Evolutionary conservation across 2,797 vertebrate species (phyloP).

Genomic region (Sebastes cheni): DNA sequence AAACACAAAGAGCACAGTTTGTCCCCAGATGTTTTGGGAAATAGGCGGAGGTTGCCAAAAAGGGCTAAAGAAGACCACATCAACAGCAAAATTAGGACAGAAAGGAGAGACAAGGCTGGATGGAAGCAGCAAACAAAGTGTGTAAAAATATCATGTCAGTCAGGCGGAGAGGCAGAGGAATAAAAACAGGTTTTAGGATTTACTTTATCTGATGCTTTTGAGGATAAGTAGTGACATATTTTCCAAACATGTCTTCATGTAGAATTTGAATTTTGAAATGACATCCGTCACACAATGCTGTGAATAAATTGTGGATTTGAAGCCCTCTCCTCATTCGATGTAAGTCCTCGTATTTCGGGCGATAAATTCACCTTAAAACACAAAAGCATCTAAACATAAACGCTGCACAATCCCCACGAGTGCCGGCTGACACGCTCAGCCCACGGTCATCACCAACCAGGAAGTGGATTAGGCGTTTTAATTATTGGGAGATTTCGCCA

Average conservation of each 20-base stretch:
- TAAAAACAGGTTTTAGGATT: conserved; percentile 34
- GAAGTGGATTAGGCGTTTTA: conserved; percentile 78
- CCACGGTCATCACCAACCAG: conserved; percentile 73
- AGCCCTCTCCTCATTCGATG: conserved; percentile 3
- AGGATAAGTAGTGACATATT: conserved; percentile 33
- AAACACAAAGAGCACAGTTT: background rate
- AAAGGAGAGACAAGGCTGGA: conserved; percentile 6
- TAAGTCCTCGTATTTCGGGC: conserved; percentile 45
- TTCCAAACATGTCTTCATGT: conserved; percentile 5
- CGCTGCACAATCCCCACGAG: conserved; percentile 29
- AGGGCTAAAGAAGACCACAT: background rate
- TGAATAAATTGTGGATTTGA: conserved; percentile 32
- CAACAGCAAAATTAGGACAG: conserved; percentile 10
- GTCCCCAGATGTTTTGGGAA: background rate
- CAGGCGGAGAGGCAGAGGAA: conserved; percentile 14
- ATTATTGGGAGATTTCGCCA: conserved; percentile 74
- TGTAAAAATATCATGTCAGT: conserved; percentile 46
- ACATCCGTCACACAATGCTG: conserved; percentile 47
- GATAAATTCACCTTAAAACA: conserved; percentile 52
- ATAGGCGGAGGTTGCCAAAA: conserved; percentile 1
- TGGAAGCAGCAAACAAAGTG: background rate
- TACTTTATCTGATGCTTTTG: conserved; percentile 40
- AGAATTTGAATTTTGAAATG: conserved; percentile 42
- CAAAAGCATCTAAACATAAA: conserved; percentile 66
- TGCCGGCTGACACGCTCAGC: conserved; percentile 67